Percentiles rank a stretch among this genome's conserved stretches.
phyloP scores from a whole-genome alignment of 2,888 invertebrate genomes.

The Callosobruchus maculatus region DNA sequence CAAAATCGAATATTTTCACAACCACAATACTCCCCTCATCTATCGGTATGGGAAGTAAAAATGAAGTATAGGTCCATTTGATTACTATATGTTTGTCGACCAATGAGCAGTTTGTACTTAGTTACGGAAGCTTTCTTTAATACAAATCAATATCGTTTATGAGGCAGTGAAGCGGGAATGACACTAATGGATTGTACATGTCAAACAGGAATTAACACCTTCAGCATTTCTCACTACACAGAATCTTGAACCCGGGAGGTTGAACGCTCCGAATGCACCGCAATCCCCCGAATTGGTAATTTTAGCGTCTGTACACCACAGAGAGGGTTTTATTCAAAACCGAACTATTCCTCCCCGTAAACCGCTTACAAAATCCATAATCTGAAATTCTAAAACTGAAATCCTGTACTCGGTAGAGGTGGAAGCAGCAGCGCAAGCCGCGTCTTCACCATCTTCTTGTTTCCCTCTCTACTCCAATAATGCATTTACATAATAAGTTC shows the following conservation, averaged over 20 bases:
- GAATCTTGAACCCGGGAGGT: not conserved
- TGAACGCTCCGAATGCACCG: not conserved
- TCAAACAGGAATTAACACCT: not conserved
- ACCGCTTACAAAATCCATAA: not conserved
- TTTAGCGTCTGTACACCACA: not conserved
- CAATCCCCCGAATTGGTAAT: not conserved
- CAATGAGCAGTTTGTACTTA: no score
- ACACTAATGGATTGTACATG: no score
- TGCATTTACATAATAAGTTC: not conserved
- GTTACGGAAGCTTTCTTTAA: no score
- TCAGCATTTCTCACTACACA: not conserved
- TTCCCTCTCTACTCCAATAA: not conserved
- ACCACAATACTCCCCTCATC: no score
- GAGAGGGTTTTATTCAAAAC: not conserved
- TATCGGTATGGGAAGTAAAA: no score
- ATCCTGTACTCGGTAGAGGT: not conserved
- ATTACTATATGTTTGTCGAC: no score
- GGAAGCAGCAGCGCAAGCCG: not conserved
- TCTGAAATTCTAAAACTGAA: not conserved
- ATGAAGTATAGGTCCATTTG: no score
- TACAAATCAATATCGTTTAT: no score
- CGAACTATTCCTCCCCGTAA: not conserved
- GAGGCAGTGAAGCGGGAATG: no score
- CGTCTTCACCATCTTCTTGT: not conserved
- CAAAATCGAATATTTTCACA: no score